Evolutionary conservation across 2,797 vertebrate genomes (phyloP), one percentile per base, ranked within the genome.

Genomic region (Discoglossus pictus): DNA sequence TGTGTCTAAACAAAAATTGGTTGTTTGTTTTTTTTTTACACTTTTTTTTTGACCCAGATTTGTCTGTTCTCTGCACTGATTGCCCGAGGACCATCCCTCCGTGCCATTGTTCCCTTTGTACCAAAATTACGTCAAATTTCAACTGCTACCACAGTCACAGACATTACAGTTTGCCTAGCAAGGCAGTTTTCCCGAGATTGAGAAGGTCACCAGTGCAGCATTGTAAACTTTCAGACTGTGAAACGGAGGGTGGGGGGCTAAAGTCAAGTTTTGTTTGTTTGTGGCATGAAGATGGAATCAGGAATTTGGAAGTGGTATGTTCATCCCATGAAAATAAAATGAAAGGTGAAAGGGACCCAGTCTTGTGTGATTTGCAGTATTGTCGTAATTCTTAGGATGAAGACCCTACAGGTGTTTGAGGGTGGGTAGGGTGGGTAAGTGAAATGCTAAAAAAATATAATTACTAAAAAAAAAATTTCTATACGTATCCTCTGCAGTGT

Each of bases 51-150:
- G 23, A 46, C 40, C 53, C 13, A 8, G 48, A 17, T 69, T 31
- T 27, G 17, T 61, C 21, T 62, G 15, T 47, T 55, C 23, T 62
- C 23, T 62, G 67, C 67, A 61, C 58, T 55, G 67, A 62, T 69
- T 47, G 34, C 48, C 11, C 43, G 12, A 15, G 47, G 40, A 48
- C 42, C 1, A 7, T 13, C 42, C 35, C 42, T 35, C 27, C 17
- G 31, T 46, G 2, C n/a, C 11, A 24, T 24, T 20, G 12, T 35
- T 35, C 24, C 15, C 48, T 52, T 18, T 31, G 36, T 24, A 35
- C 27, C 47, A 12, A 70, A 55, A 44, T 35, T 58, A 50, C 51
- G 23, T 46, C 35, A 18, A 39, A 6, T 10, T 4, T 13, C 6
- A 55, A 7, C 12, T n/a, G n/a, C n/a, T n/a, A n/a, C n/a, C n/a